Conservation (phyloP, 1,140 invertebrate species). For the Chionoecetes opilio region DNA sequence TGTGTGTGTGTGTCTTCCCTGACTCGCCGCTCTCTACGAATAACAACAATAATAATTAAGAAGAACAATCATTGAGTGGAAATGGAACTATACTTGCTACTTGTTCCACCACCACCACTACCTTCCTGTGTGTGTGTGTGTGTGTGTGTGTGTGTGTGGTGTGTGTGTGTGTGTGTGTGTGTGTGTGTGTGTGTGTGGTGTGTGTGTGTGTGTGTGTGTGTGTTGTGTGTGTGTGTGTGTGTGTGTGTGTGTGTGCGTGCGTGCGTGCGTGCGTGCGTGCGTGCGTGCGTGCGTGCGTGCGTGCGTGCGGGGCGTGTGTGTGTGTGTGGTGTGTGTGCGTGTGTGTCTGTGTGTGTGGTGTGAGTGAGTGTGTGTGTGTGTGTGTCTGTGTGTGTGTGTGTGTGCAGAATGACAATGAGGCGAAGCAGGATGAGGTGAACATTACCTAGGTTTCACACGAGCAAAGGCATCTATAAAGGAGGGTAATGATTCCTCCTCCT, state of each 20-base stretch:
- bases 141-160: not conserved
- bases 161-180: not conserved
- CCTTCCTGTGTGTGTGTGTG: not conserved
- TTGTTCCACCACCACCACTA: not conserved
- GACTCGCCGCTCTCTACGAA: no score
- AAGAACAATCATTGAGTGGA: no score
- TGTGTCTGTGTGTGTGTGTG: no score
- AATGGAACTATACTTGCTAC: no score
- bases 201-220: not conserved
- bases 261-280: not conserved
- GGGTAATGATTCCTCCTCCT: not conserved
- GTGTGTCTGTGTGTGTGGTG: not conserved
- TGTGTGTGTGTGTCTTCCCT: no score
- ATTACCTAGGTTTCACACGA: not conserved
- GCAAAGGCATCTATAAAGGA: not conserved
- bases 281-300: no score
- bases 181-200: not conserved
- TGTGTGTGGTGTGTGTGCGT: not conserved
- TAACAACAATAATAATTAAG: no score
- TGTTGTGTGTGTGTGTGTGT: not conserved
- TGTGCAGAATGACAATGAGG: not conserved
- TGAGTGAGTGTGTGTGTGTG: not conserved
- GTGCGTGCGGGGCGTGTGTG: no score
- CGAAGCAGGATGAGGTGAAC: not conserved
- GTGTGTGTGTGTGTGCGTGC: not conserved